Evolutionary conservation across 92 coral and sea anemone species (phyloP), one percentile per base, ranked within the genome.

Genomic region (Zoanthus sansibaricus): DNA sequence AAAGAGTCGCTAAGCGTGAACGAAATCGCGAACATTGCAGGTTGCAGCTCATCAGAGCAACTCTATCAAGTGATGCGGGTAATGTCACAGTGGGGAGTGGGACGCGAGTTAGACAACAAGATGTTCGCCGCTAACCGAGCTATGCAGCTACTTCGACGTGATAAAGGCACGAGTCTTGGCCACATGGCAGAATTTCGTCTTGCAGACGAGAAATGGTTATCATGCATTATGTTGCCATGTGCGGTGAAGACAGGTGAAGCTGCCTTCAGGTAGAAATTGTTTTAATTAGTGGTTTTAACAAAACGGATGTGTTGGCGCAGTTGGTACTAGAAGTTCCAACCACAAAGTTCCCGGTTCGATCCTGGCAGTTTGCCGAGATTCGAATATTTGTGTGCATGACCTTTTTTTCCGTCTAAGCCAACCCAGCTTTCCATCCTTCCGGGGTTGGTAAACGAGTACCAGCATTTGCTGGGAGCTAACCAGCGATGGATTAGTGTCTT

Each of bases 131-230:
- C 84, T 25, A 88, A 88, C 56, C 56, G 62, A 78, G 87, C 82
- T 4, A 88, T 88, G 82, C 66, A 82, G 72, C 61, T 80, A 21
- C 82, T 88, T 42, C 77, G 91, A 4, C 68, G 67, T 16, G 91
- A 88, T 78, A 51, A 80, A 21, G 91, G 91, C 37, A 77, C 82
- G 7, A 88, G 91, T 45, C 54, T 88, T 3, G 91, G 91, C n/a
- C 91, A 88, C 49, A 44, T 82, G 71, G 79, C 85, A 10, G 76
- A 54, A 9, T 64, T 64, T n/a, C 64, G 77, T 9, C 71, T 78
- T 32, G 47, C 83, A 33, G 83, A 78, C n/a, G 83, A 78, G 83
- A 78, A 78, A 61, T 78, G 83, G 83, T 37, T 78, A 2, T 52
- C 83, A 12, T 78, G 83, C 25, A 59, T 54, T 8, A 18, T 78